Evolutionary conservation across 2,888 invertebrate genomes (phyloP), one percentile per base, ranked within the genome.

Genomic region (Phanerotoma sp.): DNA sequence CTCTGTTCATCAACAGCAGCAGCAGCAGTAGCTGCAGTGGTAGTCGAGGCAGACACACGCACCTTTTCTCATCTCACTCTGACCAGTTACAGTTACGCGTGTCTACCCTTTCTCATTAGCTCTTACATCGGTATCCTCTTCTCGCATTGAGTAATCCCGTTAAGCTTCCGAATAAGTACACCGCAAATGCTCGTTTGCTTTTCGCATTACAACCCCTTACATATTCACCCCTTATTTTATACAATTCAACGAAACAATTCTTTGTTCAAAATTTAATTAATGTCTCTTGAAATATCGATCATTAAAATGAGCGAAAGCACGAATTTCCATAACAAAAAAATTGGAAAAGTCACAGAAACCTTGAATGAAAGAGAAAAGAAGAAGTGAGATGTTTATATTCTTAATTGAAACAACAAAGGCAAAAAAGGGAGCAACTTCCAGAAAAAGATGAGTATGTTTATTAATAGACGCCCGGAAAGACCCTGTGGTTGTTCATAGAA

Each of bases 61-160:
- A n/a, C n/a, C n/a, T n/a, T n/a, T n/a, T n/a, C 51, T 53, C 42
- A 54, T 54, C 47, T 54, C 54, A 42, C 46, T 51, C 45, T 45
- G 38, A 46, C 45, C 51, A n/a, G 54, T 58, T 57, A 55, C 44
- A 25, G 54, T 58, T 57, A 55, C 51, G 58, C 58, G 44, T 55
- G 54, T 56, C 44, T 35, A 59, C 59, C 59, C 59, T 51, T 48
- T 51, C 51, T 53, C 41, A 51, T 53, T 54, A 40, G 35, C 61
- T 56, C 58, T 56, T 58, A 58, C 54, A 52, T 61, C 61, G 53
- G 49, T 54, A 60, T 54, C 44, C 54, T 49, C 52, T 32, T 55
- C 55, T 61, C 53, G 58, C 51, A 45, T 33, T 32, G 45, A 50
- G 55, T 51, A 55, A 55, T 50, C 50, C 46, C 38, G 50, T 51